Conservation (phyloP, 2,888 invertebrate species). For the Phrixothrix hirtus region DNA sequence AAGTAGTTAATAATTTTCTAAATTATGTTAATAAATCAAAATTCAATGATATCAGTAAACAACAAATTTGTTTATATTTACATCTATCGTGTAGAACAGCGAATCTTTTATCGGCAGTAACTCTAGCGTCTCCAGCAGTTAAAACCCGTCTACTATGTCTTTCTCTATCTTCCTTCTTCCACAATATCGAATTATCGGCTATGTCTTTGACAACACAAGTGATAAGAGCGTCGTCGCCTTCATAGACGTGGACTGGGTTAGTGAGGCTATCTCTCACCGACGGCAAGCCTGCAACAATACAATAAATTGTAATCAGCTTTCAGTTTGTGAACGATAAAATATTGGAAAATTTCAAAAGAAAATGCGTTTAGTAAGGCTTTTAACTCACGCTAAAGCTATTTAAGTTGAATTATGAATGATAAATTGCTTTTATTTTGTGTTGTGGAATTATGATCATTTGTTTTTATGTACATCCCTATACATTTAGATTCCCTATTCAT, state of each 20-base stretch:
- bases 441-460: too few relatives aligned
- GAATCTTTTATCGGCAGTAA: conserved; percentile 74
- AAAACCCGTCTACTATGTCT: conserved; percentile 62
- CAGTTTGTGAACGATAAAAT: too few relatives aligned
- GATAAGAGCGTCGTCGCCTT: conserved; percentile 77
- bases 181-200: conserved; percentile 73
- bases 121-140: conserved; percentile 75
- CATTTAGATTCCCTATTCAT: too few relatives aligned
- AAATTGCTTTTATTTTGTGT: too few relatives aligned
- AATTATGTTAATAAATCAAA: too few relatives aligned
- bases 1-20: conserved; percentile 25
- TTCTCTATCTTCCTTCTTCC: conserved; percentile 72
- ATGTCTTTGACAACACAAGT: conserved; percentile 78
- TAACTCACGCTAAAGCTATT: too few relatives aligned
- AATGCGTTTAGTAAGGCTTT: too few relatives aligned
- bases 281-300: conserved; percentile 52
- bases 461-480: too few relatives aligned
- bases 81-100: conserved; percentile 77
- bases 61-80: conserved; percentile 53
- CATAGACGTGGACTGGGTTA: conserved; percentile 62
- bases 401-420: too few relatives aligned
- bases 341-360: too few relatives aligned
- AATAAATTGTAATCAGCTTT: conserved; percentile 7
- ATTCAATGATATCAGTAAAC: background rate
- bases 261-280: conserved; percentile 58